These are phyloP conservation scores for Lithophane ornitopus DNA, from an alignment of 2,888 invertebrate species.

Conservation along the genomic window DNA sequence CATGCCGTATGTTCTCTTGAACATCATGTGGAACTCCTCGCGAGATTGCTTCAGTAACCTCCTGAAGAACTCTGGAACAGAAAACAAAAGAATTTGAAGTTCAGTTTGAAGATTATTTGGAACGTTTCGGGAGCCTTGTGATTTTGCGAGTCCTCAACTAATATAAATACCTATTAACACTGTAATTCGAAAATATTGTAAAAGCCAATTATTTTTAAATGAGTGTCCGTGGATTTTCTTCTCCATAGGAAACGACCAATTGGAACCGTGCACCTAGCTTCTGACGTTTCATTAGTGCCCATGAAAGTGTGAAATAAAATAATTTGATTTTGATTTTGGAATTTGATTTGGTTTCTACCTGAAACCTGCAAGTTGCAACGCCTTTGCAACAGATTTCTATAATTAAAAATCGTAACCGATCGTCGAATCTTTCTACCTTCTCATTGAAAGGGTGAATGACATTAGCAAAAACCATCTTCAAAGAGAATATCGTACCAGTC, in stretches of 20 bases:
- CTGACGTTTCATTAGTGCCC: too few species aligned
- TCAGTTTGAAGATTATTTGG: not conserved
- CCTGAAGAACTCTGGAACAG: conserved; percentile 96
- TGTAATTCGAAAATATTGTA: too few species aligned
- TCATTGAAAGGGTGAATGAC: conserved; percentile 48
- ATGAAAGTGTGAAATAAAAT: too few species aligned
- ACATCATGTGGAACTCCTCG: conserved; percentile 98
- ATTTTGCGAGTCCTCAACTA: not conserved
- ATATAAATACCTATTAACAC: too few species aligned
- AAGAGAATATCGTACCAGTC: conserved; percentile 24
- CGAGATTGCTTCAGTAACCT: conserved; percentile 95
- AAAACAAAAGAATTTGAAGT: conserved; percentile 43
- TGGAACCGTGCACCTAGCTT: too few species aligned
- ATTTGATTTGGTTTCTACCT: not conserved
- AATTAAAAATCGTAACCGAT: not conserved
- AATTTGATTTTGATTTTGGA: too few species aligned
- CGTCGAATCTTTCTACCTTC: not conserved
- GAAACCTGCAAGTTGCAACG: too few species aligned
- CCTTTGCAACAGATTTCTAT: not conserved
- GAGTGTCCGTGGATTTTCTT: too few species aligned
- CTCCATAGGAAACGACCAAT: too few species aligned
- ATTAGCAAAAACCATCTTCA: conserved; percentile 27
- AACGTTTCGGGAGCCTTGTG: not conserved
- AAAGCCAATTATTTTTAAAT: too few species aligned
- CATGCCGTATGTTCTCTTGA: conserved; percentile 98